Evolutionary conservation across 2,797 vertebrate genomes (phyloP), one percentile per base, ranked within the genome.

Genomic region (Mormyrus hasselquistii): DNA sequence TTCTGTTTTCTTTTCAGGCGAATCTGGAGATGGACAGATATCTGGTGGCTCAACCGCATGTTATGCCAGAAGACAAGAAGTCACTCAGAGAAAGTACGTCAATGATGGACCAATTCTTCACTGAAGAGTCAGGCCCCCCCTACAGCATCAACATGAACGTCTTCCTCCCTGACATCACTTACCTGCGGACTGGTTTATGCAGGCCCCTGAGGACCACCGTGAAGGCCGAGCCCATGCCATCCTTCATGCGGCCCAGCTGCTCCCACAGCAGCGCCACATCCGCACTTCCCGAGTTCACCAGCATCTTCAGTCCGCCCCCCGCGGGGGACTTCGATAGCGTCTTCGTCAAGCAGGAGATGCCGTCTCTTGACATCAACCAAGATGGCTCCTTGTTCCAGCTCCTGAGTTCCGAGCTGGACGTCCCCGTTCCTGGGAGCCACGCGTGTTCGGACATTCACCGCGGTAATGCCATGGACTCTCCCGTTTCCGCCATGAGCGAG

Each of bases 111-210:
- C 97, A 97, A 93, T 99, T 97, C 94, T 99, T 99, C 92, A 92
- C 94, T 14, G 97, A 98, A 0, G 96, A 97, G 4, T 97, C 97
- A 59, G 92, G 96, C 89, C 93, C 97, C 89, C 98, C 98, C 47
- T 99, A 98, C 95, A 98, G 98, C 91, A 96, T 98, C 94, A 99
- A 98, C 95, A 99, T 99, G 97, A 99, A 98, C 79, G 96, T 99
- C 94, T 97, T 98, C 90, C 96, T 99, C 47, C 97, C 98, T 0
- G 98, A 99, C 65, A 95, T 98, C 90, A 95, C 97, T 50, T 97
- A 98, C 92, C 95, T 99, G 93, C 97, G 97, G 94, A 97, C 97
- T 19, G 97, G 97, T 91, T 95, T 98, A 89, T 98, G 97, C 94
- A 96, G 97, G 94, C 95, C 97, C 0, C 93, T 96, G 93, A 97